These are phyloP conservation scores for Anguilla rostrata DNA, from an alignment of 2,113 vertebrate species.

Conservation along the genomic window DNA sequence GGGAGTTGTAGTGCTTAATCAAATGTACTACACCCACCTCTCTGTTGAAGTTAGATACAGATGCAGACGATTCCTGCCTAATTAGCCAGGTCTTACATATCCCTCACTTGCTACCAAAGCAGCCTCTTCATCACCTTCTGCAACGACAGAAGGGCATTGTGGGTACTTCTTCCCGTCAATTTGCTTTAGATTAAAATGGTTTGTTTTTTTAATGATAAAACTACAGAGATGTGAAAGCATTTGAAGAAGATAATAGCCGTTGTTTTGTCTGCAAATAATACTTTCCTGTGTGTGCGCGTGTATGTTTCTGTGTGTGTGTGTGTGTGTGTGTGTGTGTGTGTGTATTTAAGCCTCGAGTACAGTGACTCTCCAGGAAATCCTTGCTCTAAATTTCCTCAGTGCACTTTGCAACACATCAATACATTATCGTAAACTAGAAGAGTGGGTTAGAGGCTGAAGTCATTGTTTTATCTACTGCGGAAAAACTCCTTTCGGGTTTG, in stretches of 20 bases:
- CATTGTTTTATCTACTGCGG: constrained; percentile 21
- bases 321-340: neutral
- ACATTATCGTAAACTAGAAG: constrained; percentile 1
- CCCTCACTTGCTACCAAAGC: neutral
- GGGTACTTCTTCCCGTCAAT: constrained; percentile 3
- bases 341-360: neutral
- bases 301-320: neutral
- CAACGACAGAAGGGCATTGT: neutral
- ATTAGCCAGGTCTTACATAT: neutral
- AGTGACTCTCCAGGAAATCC: neutral
- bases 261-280: constrained; percentile 6
- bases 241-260: neutral
- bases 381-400: neutral
- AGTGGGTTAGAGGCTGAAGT: constrained; percentile 22
- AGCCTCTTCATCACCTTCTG: neutral
- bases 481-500: constrained; percentile 17
- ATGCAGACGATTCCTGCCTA: neutral
- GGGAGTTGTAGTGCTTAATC: neutral
- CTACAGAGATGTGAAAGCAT: neutral
- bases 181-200: neutral
- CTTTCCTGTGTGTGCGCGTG: neutral
- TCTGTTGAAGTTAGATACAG: neutral
- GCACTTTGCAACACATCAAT: neutral
- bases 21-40: neutral
- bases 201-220: neutral